A percentile compares a stretch with the other conserved stretches of the same genome.
Evolutionary conservation across 2,888 invertebrate species (phyloP).

Genomic region (Strigamia transsilvanica): DNA sequence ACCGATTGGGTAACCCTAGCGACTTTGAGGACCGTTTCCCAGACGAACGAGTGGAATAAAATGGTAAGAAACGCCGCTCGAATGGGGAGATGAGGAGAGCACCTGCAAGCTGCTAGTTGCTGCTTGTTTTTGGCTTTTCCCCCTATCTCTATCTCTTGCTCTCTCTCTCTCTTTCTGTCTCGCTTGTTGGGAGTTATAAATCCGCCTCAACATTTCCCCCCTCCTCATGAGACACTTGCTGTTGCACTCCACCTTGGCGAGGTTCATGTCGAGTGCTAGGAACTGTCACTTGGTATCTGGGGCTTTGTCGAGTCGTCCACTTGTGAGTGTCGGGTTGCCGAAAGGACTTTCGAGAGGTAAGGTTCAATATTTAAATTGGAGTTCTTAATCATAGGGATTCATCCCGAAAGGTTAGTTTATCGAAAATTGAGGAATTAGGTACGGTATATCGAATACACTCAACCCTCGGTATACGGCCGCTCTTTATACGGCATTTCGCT

Average conservation of each 20-base stretch:
- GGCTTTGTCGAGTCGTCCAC: not conserved
- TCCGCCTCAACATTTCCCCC: not conserved
- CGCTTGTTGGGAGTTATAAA: not conserved
- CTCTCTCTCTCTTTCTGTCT: not conserved
- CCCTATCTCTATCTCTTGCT: not conserved
- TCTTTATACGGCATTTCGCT: too few species aligned
- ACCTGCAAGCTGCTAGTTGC: not conserved
- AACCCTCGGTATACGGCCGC: too few species aligned
- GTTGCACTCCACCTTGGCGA: not conserved
- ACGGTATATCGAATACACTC: too few species aligned
- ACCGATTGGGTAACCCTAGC: not conserved
- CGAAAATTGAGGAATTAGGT: too few species aligned
- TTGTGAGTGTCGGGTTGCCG: not conserved
- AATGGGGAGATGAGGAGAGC: not conserved
- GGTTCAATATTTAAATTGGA: not conserved
- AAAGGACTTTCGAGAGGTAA: constrained; percentile 13
- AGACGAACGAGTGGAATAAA: not conserved
- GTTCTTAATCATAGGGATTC: too few species aligned
- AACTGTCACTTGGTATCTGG: constrained; percentile 10
- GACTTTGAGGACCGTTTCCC: not conserved
- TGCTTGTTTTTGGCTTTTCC: too few species aligned
- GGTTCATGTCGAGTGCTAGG: not conserved
- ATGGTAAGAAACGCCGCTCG: not conserved
- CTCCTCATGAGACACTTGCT: constrained; percentile 1
- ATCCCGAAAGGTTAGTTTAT: too few species aligned